Percentiles rank a stretch among this genome's conserved stretches.
These are phyloP conservation scores for Nicator chloris DNA, from an alignment of 2,113 vertebrate genomes.

Conservation along the genomic window DNA sequence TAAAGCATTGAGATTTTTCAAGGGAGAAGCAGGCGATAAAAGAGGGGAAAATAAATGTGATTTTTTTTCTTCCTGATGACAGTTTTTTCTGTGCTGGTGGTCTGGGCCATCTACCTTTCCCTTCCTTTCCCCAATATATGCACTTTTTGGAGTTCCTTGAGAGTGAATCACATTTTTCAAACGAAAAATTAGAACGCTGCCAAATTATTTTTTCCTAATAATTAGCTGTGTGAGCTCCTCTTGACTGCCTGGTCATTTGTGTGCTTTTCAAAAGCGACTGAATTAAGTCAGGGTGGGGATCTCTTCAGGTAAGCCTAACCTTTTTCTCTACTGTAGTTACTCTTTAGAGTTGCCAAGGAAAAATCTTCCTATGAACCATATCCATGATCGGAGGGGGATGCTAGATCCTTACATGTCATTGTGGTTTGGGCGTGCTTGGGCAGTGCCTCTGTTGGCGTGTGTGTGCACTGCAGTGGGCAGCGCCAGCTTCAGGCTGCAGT, in stretches of 20 bases:
- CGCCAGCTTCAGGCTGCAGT: neutral
- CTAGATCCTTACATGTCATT: accelerated
- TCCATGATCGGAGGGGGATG: neutral
- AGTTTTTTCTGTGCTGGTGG: neutral
- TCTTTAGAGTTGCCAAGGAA: neutral
- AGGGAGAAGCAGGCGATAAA: neutral
- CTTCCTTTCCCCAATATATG: neutral
- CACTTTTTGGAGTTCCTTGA: neutral
- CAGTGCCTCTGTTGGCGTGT: neutral
- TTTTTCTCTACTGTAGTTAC: neutral
- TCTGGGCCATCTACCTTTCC: neutral
- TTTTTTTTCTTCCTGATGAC: neutral
- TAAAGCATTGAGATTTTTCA: neutral
- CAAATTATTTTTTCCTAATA: neutral
- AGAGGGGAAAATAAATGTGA: neutral
- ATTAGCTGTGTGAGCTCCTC: neutral
- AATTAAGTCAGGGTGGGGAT: neutral
- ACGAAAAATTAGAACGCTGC: neutral
- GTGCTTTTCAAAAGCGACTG: neutral
- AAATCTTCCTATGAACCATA: neutral
- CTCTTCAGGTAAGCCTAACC: neutral
- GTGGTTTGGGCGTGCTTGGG: neutral
- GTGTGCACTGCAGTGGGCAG: neutral
- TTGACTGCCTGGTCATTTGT: neutral
- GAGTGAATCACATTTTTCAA: neutral